These are phyloP conservation scores for Scophthalmus maximus DNA, from an alignment of 2,113 vertebrate genomes.

Conservation along the genomic window DNA sequence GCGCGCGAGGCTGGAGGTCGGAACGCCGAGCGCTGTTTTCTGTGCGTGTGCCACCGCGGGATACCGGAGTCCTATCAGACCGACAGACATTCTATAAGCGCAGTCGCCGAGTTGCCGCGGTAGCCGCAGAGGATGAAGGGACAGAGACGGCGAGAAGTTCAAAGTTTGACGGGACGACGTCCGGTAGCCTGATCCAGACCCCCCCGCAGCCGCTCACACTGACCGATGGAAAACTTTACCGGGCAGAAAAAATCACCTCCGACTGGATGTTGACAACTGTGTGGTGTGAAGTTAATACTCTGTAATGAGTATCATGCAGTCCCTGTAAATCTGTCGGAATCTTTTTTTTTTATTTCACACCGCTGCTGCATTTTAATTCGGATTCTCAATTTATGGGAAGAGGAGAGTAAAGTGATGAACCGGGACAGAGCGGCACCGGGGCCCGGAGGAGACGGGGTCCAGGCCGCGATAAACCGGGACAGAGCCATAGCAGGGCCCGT, in stretches of 20 bases:
- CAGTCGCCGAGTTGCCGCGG: conserved; percentile 12
- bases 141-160: conserved; percentile 20
- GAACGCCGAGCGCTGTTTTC: conserved; percentile 27
- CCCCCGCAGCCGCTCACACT: neutral
- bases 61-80: conserved; percentile 18
- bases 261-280: conserved; percentile 30
- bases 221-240: conserved; percentile 45
- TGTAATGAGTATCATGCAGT: conserved; percentile 8
- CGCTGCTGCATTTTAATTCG: conserved; percentile 3
- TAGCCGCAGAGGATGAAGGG: conserved; percentile 31
- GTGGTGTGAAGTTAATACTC: neutral
- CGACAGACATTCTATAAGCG: conserved; percentile 1
- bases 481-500: conserved; percentile 72
- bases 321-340: conserved; percentile 17
- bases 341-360: neutral
- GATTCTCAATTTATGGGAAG: conserved; percentile 62
- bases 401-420: conserved; percentile 83
- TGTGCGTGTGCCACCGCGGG: too few species aligned
- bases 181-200: neutral
- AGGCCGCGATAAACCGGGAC: conserved; percentile 85
- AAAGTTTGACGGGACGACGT: conserved; percentile 23
- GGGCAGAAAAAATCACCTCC: neutral
- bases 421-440: conserved; percentile 83
- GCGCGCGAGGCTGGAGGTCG: conserved; percentile 51
- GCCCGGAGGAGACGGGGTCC: conserved; percentile 64